A percentile compares a stretch with the other conserved stretches of the same genome.
These are phyloP conservation scores for Cydia amplana DNA, from an alignment of 1,140 invertebrate species.

Conservation along the genomic window DNA sequence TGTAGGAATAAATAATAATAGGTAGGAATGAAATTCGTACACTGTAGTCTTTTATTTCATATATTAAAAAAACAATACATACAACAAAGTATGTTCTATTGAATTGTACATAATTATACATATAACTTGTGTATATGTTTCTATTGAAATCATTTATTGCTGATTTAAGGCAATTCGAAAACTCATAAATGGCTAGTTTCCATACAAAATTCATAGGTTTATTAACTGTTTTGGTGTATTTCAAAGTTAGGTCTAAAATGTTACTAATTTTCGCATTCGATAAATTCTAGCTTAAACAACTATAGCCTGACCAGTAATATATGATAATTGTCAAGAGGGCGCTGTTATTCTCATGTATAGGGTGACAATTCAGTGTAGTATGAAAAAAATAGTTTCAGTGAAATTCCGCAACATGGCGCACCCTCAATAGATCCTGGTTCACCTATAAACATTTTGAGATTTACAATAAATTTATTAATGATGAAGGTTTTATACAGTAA, in stretches of 20 bases:
- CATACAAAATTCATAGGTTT: background rate
- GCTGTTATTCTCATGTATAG: too few species aligned
- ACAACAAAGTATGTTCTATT: background rate
- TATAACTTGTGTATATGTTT: background rate
- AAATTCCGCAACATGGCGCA: too few species aligned
- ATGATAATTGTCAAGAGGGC: too few species aligned
- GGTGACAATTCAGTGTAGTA: too few species aligned
- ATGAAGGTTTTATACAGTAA: background rate
- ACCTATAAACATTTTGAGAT: slow-evolving; percentile 3
- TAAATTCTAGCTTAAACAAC: background rate
- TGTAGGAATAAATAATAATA: too few species aligned
- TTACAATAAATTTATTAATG: background rate
- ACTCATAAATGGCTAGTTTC: background rate
- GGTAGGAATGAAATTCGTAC: background rate
- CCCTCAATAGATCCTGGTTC: too few species aligned
- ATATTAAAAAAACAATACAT: background rate
- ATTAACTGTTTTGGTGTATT: background rate
- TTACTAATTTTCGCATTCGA: background rate
- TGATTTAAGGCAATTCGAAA: background rate
- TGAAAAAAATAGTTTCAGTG: too few species aligned
- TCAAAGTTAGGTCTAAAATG: background rate
- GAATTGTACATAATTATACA: slow-evolving; percentile 1
- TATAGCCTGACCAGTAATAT: too few species aligned
- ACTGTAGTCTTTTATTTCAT: background rate
- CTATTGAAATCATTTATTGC: background rate